Conservation (phyloP, 2,888 invertebrate species). For the Thymelicus acteon region DNA sequence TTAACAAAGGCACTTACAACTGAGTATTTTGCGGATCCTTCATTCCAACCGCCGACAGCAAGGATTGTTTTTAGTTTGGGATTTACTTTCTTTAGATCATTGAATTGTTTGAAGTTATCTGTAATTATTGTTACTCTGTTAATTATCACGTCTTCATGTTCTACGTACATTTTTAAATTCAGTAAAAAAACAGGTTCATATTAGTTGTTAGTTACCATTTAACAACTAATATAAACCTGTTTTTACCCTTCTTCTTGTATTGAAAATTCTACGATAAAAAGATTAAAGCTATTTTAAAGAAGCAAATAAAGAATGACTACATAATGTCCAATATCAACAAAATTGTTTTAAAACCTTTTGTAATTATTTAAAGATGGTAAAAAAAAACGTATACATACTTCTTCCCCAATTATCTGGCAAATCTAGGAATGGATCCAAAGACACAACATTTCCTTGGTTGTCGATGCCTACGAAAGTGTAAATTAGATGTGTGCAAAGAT, state of each 20-base stretch:
- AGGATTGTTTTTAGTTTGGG: constrained; percentile 83
- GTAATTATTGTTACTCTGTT: constrained; percentile 25
- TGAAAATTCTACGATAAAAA: too few species aligned
- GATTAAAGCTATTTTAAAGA: too few species aligned
- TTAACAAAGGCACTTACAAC: constrained; percentile 60
- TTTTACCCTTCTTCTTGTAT: too few species aligned
- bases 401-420: constrained; percentile 85
- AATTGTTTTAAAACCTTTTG: too few species aligned
- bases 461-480: constrained; percentile 90
- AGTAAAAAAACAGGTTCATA: too few species aligned
- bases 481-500: constrained; percentile 89
- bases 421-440: constrained; percentile 87
- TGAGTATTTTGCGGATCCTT: constrained; percentile 86
- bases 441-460: constrained; percentile 73
- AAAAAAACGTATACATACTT: constrained; percentile 54
- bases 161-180: too few species aligned
- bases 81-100: constrained; percentile 78
- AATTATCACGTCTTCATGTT: too few species aligned
- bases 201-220: too few species aligned
- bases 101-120: constrained; percentile 83
- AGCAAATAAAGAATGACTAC: too few species aligned
- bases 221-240: too few species aligned
- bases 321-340: too few species aligned
- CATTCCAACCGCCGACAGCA: constrained; percentile 90
- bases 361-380: too few species aligned